Conservation (phyloP, 1,140 invertebrate genomes). For the Platorchestia sp. region DNA sequence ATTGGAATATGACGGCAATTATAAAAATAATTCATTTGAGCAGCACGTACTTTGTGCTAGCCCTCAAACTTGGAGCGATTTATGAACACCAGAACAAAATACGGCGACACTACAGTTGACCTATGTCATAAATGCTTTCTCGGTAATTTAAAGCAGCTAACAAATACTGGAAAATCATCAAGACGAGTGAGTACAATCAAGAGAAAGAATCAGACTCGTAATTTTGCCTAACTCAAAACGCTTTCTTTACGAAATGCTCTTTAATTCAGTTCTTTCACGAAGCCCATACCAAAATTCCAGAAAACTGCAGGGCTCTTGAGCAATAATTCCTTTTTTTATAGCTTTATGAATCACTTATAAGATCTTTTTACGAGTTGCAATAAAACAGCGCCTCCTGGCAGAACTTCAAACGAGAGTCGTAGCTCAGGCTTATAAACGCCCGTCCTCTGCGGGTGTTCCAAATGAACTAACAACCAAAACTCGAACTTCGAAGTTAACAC, state of each 20-base stretch:
- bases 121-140: neutral
- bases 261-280: neutral
- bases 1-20: neutral
- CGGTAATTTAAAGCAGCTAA: neutral
- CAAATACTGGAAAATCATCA: neutral
- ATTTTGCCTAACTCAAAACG: neutral
- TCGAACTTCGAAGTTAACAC: neutral
- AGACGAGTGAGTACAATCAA: neutral
- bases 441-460: neutral
- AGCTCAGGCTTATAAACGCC: neutral
- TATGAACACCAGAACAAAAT: neutral
- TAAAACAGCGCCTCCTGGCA: neutral
- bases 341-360: conserved; percentile 10
- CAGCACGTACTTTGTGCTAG: neutral
- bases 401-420: conserved; percentile 6
- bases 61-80: neutral
- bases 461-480: neutral
- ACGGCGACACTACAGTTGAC: no score
- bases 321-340: neutral
- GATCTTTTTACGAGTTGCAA: neutral
- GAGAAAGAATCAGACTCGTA: neutral
- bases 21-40: neutral
- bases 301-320: neutral
- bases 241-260: neutral
- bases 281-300: neutral